A percentile compares a stretch with the other conserved stretches of the same genome.
Evolutionary conservation across 2,113 vertebrate genomes (phyloP).

Genomic region (Chloebia gouldiae): DNA sequence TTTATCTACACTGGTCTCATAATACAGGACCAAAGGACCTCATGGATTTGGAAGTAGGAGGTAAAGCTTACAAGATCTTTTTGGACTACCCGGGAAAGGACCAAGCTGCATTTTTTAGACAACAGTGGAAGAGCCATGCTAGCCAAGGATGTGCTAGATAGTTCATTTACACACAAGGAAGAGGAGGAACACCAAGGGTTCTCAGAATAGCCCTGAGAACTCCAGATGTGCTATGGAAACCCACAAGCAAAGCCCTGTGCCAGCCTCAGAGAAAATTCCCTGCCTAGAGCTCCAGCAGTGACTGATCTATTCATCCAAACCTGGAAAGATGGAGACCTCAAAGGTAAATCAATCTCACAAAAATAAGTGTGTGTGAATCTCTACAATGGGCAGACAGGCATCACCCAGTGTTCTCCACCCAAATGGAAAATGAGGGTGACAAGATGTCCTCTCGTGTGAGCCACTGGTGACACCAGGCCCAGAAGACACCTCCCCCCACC

Average conservation of each 20-base stretch:
- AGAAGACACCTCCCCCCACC: background rate
- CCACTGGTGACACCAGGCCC: background rate
- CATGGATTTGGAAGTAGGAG: background rate
- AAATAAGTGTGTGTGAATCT: background rate
- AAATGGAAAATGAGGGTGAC: background rate
- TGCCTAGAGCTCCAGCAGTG: background rate
- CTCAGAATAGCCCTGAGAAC: background rate
- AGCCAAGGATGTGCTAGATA: too few species aligned
- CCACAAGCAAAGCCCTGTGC: background rate
- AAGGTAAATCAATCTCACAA: background rate
- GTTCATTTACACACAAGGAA: fast-evolving
- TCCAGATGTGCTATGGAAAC: fast-evolving
- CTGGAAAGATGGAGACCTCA: background rate
- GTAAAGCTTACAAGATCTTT: background rate
- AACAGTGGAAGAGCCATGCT: background rate
- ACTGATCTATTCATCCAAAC: background rate
- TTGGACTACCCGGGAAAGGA: background rate
- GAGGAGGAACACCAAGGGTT: background rate
- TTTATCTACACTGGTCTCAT: background rate
- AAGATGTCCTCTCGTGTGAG: fast-evolving
- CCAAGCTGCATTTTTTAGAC: background rate
- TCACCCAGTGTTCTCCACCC: fast-evolving
- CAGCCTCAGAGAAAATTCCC: background rate
- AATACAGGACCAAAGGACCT: background rate
- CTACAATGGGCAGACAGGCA: background rate